Evolutionary conservation across 2,888 invertebrate species (phyloP).

Genomic region (Metopia argyrocephala): DNA sequence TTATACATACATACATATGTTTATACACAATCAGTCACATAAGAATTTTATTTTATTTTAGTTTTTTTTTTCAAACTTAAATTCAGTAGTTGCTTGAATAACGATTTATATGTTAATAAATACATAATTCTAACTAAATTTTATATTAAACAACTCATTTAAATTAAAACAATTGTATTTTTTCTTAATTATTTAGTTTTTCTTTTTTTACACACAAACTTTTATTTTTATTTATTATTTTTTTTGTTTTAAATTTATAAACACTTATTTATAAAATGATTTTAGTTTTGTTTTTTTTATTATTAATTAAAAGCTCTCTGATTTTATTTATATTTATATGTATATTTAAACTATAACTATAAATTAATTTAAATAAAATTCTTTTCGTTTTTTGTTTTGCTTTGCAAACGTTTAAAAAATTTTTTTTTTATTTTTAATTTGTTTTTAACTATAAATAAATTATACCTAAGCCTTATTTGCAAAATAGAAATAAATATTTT

Average conservation of each 20-base stretch:
- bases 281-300: conserved; percentile 29
- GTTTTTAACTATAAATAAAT: neutral
- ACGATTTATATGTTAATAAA: neutral
- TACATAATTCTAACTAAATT: conserved; percentile 29
- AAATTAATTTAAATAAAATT: conserved; percentile 2
- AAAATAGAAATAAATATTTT: too few relatives aligned
- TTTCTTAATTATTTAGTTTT: neutral
- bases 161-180: conserved; percentile 5
- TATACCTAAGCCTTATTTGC: neutral
- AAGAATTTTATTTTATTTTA: neutral
- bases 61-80: conserved; percentile 2
- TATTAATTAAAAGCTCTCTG: conserved; percentile 57
- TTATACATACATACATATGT: too few relatives aligned
- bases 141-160: conserved; percentile 28
- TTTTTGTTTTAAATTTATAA: conserved; percentile 1
- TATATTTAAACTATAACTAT: neutral
- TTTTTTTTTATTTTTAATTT: neutral
- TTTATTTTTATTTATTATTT: neutral
- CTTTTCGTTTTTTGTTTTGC: conserved; percentile 32
- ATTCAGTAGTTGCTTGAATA: neutral
- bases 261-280: conserved; percentile 32
- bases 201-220: neutral
- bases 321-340: conserved; percentile 17
- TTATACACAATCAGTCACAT: conserved; percentile 62
- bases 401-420: conserved; percentile 12